A percentile compares a stretch with the other conserved stretches of the same genome.
phyloP scores from a whole-genome alignment of 1,140 invertebrate species.

The Magallana ariakensis region DNA sequence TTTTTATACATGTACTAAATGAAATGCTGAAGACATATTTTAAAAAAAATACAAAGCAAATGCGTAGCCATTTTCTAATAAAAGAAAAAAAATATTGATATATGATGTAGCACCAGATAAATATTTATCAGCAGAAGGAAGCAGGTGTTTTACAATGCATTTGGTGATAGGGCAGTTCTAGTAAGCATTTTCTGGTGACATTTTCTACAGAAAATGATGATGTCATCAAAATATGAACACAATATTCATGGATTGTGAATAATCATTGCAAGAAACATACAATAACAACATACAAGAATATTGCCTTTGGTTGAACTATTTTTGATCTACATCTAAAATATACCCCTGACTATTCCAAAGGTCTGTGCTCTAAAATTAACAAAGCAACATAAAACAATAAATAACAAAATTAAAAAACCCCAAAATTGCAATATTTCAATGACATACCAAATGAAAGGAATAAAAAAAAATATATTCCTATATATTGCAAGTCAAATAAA shows the following conservation, averaged over 20 bases:
- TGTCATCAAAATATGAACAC: background rate
- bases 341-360: too few species aligned
- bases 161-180: background rate
- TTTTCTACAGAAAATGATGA: background rate
- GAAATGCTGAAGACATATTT: background rate
- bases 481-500: background rate
- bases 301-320: background rate
- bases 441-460: background rate
- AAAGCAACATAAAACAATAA: too few species aligned
- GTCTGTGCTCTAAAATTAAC: too few species aligned
- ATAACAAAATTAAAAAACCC: too few species aligned
- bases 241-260: background rate
- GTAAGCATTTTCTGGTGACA: background rate
- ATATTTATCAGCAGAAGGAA: background rate
- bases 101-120: slow-evolving; percentile 12
- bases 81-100: background rate
- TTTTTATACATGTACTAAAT: background rate
- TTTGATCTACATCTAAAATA: too few species aligned
- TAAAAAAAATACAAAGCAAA: background rate
- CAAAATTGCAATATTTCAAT: background rate
- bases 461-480: background rate
- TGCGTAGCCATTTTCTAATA: slow-evolving; percentile 9
- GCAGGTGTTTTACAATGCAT: background rate
- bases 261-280: background rate
- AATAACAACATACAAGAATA: background rate